Evolutionary conservation across 2,797 vertebrate species (phyloP).

Genomic region (Falco rusticolus): DNA sequence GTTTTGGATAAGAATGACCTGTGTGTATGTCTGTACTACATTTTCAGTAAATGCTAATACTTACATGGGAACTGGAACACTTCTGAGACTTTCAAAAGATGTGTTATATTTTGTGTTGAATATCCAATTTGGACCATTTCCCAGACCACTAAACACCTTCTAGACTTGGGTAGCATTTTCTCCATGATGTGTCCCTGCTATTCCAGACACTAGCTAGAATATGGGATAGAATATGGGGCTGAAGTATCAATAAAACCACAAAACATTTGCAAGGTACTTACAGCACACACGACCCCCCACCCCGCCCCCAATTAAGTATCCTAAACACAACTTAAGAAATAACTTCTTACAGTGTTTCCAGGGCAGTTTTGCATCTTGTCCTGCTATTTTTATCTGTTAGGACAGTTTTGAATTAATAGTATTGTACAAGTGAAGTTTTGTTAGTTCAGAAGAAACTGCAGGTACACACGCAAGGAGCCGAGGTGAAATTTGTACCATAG

Average conservation of each 20-base stretch:
- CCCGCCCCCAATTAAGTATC: background rate
- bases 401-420: background rate
- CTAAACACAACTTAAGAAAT: background rate
- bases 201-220: background rate
- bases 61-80: background rate
- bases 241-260: background rate
- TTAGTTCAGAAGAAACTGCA: background rate
- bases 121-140: background rate
- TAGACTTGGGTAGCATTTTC: background rate
- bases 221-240: background rate
- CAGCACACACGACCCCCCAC: too few relatives aligned
- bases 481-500: background rate
- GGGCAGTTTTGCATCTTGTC: background rate
- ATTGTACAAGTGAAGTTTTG: background rate
- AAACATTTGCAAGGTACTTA: background rate
- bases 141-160: constrained; percentile 1
- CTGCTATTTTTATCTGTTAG: background rate
- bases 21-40: background rate
- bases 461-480: background rate
- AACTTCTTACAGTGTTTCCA: background rate
- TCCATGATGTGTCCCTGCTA: background rate
- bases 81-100: background rate
- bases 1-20: background rate
- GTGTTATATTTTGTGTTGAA: background rate
- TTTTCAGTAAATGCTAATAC: background rate